phyloP scores from a whole-genome alignment of 2,888 invertebrate species.

The Darwinula stevensoni region DNA sequence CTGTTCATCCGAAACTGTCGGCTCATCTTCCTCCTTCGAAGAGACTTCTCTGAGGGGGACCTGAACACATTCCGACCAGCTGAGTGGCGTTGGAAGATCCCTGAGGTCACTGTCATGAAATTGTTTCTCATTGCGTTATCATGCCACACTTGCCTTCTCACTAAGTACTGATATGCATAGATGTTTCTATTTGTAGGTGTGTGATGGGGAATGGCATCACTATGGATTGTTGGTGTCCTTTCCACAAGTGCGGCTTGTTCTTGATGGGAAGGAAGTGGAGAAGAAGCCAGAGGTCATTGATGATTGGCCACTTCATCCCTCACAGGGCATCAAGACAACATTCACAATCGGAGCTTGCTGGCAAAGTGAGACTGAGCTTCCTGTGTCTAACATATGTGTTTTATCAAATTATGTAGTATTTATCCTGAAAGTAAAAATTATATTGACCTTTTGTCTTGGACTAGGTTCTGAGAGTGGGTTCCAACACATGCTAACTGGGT shows the following conservation, averaged over 20 bases:
- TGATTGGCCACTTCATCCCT: constrained; percentile 94
- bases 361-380: constrained; percentile 36
- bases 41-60: constrained; percentile 75
- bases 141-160: constrained; percentile 21
- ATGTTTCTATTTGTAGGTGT: constrained; percentile 26
- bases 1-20: constrained; percentile 90
- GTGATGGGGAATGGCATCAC: constrained; percentile 97
- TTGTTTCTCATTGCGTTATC: constrained; percentile 25
- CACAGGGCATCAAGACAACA: constrained; percentile 73
- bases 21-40: constrained; percentile 56
- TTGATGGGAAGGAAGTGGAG: constrained; percentile 54
- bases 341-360: constrained; percentile 89
- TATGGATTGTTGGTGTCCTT: constrained; percentile 79
- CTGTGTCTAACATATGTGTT: too few relatives aligned
- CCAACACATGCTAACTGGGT: background rate
- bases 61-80: constrained; percentile 84
- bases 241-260: constrained; percentile 55
- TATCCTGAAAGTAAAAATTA: too few relatives aligned
- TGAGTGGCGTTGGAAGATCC: constrained; percentile 93
- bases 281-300: constrained; percentile 90
- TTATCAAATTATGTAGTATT: too few relatives aligned
- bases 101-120: constrained; percentile 42
- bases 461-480: background rate
- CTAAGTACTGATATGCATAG: too few relatives aligned
- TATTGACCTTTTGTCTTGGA: background rate